Evolutionary conservation across 2,113 vertebrate species (phyloP).

Genomic region (Neoarius graeffei): DNA sequence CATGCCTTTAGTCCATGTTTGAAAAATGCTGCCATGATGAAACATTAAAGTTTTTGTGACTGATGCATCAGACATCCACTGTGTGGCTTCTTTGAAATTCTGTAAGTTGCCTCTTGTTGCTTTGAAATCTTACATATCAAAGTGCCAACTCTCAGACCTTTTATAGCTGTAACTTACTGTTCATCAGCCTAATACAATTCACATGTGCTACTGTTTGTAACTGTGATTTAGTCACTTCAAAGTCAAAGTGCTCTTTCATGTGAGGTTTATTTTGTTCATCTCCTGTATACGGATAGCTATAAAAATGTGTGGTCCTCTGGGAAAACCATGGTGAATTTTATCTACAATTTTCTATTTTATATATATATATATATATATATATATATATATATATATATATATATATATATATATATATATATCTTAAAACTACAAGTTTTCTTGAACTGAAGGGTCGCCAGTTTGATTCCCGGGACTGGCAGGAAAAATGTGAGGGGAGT

Average conservation of each 20-base stretch:
- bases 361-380: neutral
- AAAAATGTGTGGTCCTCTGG: neutral
- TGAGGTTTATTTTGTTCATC: neutral
- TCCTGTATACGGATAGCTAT: neutral
- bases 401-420: neutral
- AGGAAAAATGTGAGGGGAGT: too few species aligned
- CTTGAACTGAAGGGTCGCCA: too few species aligned
- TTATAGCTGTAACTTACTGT: conserved; percentile 13
- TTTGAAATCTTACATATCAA: conserved; percentile 22
- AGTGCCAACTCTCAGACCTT: neutral
- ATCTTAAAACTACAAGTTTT: neutral
- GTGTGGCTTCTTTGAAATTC: conserved; percentile 14
- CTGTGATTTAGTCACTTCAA: conserved; percentile 18
- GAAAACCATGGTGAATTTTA: neutral
- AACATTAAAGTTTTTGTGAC: neutral
- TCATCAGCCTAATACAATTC: neutral
- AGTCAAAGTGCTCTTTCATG: conserved; percentile 13
- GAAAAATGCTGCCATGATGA: neutral
- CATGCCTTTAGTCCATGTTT: neutral
- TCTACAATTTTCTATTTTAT: neutral
- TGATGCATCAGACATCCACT: neutral
- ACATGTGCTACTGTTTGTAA: neutral
- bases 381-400: neutral
- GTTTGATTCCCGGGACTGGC: too few species aligned
- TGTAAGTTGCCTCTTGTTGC: neutral